Percentiles rank a stretch among this genome's conserved stretches.
Evolutionary conservation across 2,113 vertebrate genomes (phyloP).

Genomic region (Toxotes chatareus): DNA sequence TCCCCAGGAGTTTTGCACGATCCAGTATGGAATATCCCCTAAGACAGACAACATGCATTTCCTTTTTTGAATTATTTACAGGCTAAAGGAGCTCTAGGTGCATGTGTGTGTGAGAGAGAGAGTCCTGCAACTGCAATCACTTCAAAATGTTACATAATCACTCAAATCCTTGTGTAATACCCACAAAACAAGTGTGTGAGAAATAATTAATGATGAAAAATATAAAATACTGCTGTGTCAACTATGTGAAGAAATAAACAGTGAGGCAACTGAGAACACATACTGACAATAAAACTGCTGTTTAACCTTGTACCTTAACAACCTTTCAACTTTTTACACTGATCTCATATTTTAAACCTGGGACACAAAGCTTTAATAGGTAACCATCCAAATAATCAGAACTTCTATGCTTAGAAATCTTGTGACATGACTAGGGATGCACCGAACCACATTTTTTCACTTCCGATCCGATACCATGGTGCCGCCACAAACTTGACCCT

Average conservation of each 20-base stretch:
- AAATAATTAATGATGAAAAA: conserved; percentile 45
- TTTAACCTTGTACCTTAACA: not conserved
- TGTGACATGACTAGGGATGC: not conserved
- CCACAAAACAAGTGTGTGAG: conserved; percentile 31
- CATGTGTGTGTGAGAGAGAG: conserved; percentile 1
- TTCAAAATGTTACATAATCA: conserved; percentile 61
- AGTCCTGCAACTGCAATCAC: conserved; percentile 11
- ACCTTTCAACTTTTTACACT: not conserved
- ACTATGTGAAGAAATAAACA: not conserved
- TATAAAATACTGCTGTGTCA: conserved; percentile 7
- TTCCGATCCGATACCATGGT: no score
- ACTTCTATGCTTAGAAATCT: not conserved
- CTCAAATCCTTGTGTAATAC: conserved; percentile 31
- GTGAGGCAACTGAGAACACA: not conserved
- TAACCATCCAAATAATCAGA: not conserved
- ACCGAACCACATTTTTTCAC: no score
- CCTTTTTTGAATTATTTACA: conserved; percentile 55
- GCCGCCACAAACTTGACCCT: no score
- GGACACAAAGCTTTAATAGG: not conserved
- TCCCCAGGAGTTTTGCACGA: conserved; percentile 95
- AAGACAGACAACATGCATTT: conserved; percentile 43
- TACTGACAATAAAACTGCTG: not conserved
- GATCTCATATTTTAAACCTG: not conserved
- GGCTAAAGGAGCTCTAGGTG: not conserved
- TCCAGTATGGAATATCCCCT: conserved; percentile 92